Percentiles rank a stretch among this genome's conserved stretches.
These are phyloP conservation scores for Enteromius anoplus DNA, from an alignment of 2,797 vertebrate species.

Conservation along the genomic window DNA sequence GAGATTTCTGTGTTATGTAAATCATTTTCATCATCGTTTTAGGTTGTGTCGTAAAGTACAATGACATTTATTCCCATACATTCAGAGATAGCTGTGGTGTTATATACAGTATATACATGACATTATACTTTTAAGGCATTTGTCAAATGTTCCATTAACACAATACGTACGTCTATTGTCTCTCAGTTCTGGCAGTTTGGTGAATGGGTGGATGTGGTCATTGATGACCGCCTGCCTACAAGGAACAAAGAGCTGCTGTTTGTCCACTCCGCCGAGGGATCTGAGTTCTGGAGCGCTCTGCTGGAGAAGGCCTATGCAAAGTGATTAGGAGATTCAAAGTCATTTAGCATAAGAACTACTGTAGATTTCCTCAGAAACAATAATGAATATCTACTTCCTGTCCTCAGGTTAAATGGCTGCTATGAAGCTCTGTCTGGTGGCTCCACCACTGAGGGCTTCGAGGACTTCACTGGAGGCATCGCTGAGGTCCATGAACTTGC, in stretches of 20 bases:
- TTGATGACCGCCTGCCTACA: slow-evolving; percentile 83
- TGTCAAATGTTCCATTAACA: neutral
- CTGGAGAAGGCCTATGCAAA: slow-evolving; percentile 88
- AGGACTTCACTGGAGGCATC: slow-evolving; percentile 92
- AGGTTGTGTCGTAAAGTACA: neutral
- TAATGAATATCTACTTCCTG: neutral
- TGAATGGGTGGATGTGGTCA: slow-evolving; percentile 84
- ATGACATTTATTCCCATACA: neutral
- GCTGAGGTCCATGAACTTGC: slow-evolving; percentile 83
- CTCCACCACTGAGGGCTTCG: slow-evolving; percentile 87
- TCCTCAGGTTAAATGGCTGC: slow-evolving; percentile 85
- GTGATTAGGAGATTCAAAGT: slow-evolving; percentile 69
- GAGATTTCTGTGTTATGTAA: neutral
- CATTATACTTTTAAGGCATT: neutral
- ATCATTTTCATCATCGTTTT: neutral
- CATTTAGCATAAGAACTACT: neutral
- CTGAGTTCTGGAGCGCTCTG: slow-evolving; percentile 83
- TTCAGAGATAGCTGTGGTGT: neutral
- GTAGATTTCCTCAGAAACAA: too few species aligned
- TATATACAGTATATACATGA: neutral
- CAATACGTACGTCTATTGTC: neutral
- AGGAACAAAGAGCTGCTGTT: slow-evolving; percentile 81
- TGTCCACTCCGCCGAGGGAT: slow-evolving; percentile 79
- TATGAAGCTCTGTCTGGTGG: slow-evolving; percentile 90
- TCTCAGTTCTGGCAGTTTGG: slow-evolving; percentile 86